Evolutionary conservation across 2,113 vertebrate species (phyloP), one percentile per base, ranked within the genome.

Genomic region (Tenebrosternarchus preto): DNA sequence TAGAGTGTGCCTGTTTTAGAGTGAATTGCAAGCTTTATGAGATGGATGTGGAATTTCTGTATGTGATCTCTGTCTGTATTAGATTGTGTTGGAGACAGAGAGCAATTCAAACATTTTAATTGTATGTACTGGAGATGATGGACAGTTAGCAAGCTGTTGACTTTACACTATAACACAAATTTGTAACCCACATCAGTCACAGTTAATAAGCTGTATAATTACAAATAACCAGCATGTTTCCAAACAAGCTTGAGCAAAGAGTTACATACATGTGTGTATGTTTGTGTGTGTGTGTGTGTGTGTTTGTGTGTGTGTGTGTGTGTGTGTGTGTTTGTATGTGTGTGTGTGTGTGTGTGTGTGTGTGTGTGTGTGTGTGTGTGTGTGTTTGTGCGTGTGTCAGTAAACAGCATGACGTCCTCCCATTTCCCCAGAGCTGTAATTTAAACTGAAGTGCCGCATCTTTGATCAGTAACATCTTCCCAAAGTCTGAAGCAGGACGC

Each of bases 391-490:
- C 83, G 80, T 88, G 81, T 85, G 85, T 88, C 87, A 75, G 86
- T 77, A 36, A 91, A 81, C 91, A 92, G 90, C 88, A 84, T 89
- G 90, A 88, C 81, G 85, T 89, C 89, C 86, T 88, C 87, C 89
- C 78, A 70, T 88, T 87, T 88, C 82, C 75, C 86, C 87, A 82
- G 83, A 72, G 78, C 74, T 74, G 85, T 90, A 87, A 87, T 90
- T 90, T 90, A 89, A 88, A 88, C 89, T 87, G 90, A 92, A 92
- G 89, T 84, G 66, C 72, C 16, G 76, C 75, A 72, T 85, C 91
- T 92, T 91, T 91, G 91, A 92, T 93, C 91, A 92, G 43, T 59
- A 61, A 43, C 80, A 36, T 86, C 90, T 90, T 92, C 90, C 90
- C 85, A 91, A 85, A 81, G 74, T 72, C 60, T 64, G 86, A 78